Evolutionary conservation across 1,140 invertebrate genomes (phyloP).

Genomic region (Bombus superbus): DNA sequence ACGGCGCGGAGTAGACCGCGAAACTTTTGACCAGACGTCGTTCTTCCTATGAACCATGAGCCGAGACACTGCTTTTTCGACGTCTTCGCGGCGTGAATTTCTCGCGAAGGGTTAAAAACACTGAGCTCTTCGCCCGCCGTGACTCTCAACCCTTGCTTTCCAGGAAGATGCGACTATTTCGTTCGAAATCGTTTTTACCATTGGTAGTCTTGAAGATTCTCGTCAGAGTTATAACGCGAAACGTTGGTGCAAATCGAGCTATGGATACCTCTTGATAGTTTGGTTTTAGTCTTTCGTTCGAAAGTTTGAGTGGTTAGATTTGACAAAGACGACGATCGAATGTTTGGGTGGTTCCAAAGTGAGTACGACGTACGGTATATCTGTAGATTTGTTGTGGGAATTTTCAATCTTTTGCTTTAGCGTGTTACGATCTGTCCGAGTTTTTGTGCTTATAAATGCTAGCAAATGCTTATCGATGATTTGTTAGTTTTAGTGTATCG

Average conservation of each 20-base stretch:
- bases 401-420: not conserved
- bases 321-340: not conserved
- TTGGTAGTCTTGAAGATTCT: not conserved
- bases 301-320: not conserved
- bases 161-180: not conserved
- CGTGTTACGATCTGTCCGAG: not conserved
- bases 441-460: not conserved
- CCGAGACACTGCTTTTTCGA: constrained; percentile 55
- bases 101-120: constrained; percentile 67
- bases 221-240: not conserved
- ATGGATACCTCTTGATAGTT: not conserved
- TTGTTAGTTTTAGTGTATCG: not conserved
- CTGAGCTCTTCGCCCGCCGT: constrained; percentile 36
- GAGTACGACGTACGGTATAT: not conserved
- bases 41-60: not conserved
- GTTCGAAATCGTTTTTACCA: not conserved
- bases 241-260: not conserved
- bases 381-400: not conserved
- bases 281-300: not conserved
- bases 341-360: not conserved
- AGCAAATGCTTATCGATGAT: not conserved
- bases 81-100: constrained; percentile 59
- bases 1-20: constrained; percentile 19
- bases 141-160: constrained; percentile 60
- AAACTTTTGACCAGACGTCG: constrained; percentile 56